Evolutionary conservation across 64 coral and sea anemone genomes (phyloP).

Genomic region (Montipora efflorescens): DNA sequence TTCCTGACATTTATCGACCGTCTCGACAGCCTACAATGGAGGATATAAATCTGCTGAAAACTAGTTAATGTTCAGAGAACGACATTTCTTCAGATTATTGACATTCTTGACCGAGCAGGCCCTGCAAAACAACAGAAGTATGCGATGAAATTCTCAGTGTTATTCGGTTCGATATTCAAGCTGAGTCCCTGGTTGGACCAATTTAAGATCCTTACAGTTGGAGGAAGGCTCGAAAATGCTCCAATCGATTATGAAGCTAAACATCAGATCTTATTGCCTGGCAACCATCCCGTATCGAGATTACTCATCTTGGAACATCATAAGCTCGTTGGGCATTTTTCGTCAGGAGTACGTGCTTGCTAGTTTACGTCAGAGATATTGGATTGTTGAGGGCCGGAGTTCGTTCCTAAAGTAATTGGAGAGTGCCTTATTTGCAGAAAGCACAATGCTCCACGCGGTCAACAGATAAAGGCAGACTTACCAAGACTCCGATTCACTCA

Average conservation of each 20-base stretch:
- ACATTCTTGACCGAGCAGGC: not conserved
- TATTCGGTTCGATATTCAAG: not conserved
- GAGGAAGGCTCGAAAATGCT: conserved; percentile 46
- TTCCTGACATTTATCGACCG: no score
- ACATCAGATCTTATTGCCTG: conserved; percentile 48
- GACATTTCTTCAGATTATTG: not conserved
- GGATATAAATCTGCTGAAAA: no score
- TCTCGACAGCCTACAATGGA: no score
- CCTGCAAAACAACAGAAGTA: not conserved
- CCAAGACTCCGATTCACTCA: not conserved
- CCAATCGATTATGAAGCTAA: conserved; percentile 25
- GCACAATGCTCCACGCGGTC: not conserved
- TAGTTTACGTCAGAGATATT: conserved; percentile 3
- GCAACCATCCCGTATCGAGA: conserved; percentile 1
- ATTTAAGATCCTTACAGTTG: not conserved
- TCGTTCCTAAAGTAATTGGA: not conserved
- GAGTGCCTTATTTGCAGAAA: not conserved
- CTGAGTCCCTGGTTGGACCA: not conserved
- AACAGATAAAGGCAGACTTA: not conserved
- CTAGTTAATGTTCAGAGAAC: not conserved
- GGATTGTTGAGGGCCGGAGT: conserved; percentile 8
- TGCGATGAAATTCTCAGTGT: not conserved
- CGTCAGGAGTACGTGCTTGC: conserved; percentile 16
- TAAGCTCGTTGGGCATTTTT: conserved; percentile 16
- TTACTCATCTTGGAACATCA: conserved; percentile 47